These are phyloP conservation scores for Lycocerus yunnanus DNA, from an alignment of 2,888 invertebrate genomes.

Conservation along the genomic window DNA sequence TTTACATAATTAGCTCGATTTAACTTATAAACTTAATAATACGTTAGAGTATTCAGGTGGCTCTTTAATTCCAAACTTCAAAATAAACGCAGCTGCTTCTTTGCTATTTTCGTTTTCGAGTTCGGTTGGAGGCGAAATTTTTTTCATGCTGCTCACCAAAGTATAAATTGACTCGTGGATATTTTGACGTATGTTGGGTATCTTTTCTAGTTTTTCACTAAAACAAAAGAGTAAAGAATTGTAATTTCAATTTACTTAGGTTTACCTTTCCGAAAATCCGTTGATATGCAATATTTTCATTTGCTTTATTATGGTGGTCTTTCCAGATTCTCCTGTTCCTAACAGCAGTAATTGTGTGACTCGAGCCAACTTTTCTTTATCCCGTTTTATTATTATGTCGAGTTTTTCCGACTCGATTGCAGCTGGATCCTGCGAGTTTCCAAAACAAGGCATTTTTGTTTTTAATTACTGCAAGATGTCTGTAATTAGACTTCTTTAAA, in stretches of 20 bases:
- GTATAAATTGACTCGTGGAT: constrained; percentile 77
- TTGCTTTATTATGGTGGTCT: constrained; percentile 85
- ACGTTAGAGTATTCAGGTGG: constrained; percentile 64
- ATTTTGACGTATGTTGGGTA: constrained; percentile 70
- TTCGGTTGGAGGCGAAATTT: constrained; percentile 54
- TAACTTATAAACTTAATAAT: constrained; percentile 7
- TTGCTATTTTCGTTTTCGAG: constrained; percentile 59
- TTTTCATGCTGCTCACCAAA: constrained; percentile 63
- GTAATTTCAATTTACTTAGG: not conserved
- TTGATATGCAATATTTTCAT: constrained; percentile 85
- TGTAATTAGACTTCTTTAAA: not conserved
- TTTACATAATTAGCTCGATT: not conserved
- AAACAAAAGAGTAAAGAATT: not conserved
- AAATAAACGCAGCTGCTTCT: constrained; percentile 58
- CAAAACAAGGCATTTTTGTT: constrained; percentile 14
- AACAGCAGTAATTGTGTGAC: constrained; percentile 60
- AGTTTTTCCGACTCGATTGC: constrained; percentile 25
- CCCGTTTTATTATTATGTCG: constrained; percentile 37
- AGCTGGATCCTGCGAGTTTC: not conserved
- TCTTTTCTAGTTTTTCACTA: constrained; percentile 72
- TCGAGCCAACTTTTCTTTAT: constrained; percentile 53
- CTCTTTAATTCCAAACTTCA: constrained; percentile 59
- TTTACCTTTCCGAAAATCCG: constrained; percentile 73
- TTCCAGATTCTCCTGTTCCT: constrained; percentile 81
- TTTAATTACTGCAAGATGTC: not conserved